Percentiles rank a stretch among this genome's conserved stretches.
These are phyloP conservation scores for Nymphalis io DNA, from an alignment of 1,140 invertebrate genomes.

Conservation along the genomic window DNA sequence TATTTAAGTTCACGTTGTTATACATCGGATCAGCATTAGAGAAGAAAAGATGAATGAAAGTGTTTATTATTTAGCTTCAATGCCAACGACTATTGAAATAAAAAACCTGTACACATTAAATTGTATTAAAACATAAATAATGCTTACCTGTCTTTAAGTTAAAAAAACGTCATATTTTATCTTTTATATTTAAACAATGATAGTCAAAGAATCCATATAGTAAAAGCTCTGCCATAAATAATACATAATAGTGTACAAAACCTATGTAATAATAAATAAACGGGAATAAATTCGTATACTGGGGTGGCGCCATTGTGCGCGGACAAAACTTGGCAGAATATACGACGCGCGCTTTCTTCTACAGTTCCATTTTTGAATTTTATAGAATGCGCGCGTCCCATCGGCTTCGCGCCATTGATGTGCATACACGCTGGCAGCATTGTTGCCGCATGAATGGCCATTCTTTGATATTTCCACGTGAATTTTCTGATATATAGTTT, in stretches of 20 bases:
- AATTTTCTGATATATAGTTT: slow-evolving; percentile 33
- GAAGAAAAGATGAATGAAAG: no score
- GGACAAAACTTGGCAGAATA: slow-evolving; percentile 37
- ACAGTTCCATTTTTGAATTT: slow-evolving; percentile 41
- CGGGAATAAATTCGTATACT: slow-evolving; percentile 35
- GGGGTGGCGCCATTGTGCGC: slow-evolving; percentile 22
- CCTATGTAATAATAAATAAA: slow-evolving; percentile 35
- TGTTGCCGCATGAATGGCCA: slow-evolving; percentile 35
- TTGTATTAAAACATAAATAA: no score
- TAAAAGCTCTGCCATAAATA: slow-evolving; percentile 9
- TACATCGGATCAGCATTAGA: no score
- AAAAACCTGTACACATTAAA: no score
- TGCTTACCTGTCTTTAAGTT: no score
- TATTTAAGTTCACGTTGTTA: no score
- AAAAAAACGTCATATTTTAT: background rate
- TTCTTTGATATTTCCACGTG: slow-evolving; percentile 39
- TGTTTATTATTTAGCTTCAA: no score
- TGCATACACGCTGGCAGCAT: slow-evolving; percentile 33
- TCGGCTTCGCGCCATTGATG: slow-evolving; percentile 29
- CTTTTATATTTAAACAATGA: background rate
- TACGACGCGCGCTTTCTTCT: slow-evolving; percentile 37
- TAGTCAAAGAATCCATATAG: background rate
- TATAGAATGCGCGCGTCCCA: slow-evolving; percentile 39
- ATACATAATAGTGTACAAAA: slow-evolving; percentile 30
- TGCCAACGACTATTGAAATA: no score